These are phyloP conservation scores for Hippocampus barbouri DNA, from an alignment of 2,113 vertebrate genomes.

Conservation along the genomic window DNA sequence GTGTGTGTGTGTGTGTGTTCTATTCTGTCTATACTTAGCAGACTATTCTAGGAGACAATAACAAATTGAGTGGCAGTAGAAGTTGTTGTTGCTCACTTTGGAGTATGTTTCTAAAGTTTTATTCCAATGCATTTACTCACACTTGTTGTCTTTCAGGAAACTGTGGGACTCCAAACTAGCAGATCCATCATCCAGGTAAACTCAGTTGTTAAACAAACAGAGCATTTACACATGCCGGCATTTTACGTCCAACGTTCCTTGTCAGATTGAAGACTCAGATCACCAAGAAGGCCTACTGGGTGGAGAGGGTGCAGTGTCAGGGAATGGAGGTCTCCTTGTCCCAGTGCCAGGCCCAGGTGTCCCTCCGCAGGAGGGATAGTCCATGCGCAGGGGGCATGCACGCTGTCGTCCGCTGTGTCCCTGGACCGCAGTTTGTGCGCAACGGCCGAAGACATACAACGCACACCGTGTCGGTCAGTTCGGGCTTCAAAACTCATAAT, in stretches of 20 bases:
- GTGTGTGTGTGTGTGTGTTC: background rate
- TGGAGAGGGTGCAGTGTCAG: conserved; percentile 82
- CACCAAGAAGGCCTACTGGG: conserved; percentile 82
- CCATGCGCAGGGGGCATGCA: conserved; percentile 83
- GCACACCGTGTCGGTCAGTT: conserved; percentile 68
- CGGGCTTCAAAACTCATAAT: background rate
- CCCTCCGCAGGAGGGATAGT: conserved; percentile 50
- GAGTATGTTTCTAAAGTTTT: background rate
- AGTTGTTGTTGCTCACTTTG: no score
- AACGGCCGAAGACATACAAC: conserved; percentile 61
- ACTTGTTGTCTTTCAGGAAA: conserved; percentile 75
- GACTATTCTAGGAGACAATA: background rate
- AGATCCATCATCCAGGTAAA: conserved; percentile 83
- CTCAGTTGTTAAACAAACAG: background rate
- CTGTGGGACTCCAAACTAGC: conserved; percentile 86
- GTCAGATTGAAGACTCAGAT: conserved; percentile 76
- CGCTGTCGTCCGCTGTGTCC: conserved; percentile 79
- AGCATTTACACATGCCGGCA: background rate
- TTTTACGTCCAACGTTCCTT: background rate
- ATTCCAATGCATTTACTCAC: background rate
- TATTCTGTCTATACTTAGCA: conserved; percentile 30
- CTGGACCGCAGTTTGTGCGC: conserved; percentile 68
- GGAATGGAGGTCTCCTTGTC: conserved; percentile 82
- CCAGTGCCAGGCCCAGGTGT: conserved; percentile 77
- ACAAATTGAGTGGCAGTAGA: conserved; percentile 9